Percentiles rank a stretch among this genome's conserved stretches.
Conservation (phyloP, 2,113 vertebrate species). For the Muntiacus muntjak region DNA sequence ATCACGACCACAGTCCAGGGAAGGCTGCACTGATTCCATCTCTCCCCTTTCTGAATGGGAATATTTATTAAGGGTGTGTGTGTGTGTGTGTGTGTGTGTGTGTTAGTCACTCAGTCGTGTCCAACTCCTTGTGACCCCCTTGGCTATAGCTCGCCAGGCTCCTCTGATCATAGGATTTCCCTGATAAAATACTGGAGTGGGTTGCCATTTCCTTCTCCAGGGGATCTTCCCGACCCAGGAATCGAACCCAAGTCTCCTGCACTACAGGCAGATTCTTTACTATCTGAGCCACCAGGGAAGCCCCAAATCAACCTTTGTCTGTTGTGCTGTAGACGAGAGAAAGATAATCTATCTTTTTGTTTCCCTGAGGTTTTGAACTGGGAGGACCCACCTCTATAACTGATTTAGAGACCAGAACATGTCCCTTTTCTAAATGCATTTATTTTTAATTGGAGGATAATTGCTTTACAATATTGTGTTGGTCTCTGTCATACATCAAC, state of each 20-base stretch:
- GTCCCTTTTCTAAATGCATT: neutral
- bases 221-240: neutral
- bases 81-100: no score
- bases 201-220: neutral
- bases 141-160: neutral
- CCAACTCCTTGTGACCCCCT: neutral
- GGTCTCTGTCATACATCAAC: neutral
- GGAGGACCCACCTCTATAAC: neutral
- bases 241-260: neutral
- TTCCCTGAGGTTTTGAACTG: neutral
- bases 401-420: neutral
- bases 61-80: neutral
- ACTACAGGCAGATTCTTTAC: neutral
- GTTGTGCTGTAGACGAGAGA: neutral
- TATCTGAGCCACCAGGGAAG: neutral
- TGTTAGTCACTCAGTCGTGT: neutral
- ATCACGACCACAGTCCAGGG: accelerated
- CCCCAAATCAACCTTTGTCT: neutral
- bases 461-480: neutral
- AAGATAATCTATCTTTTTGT: neutral
- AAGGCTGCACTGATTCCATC: neutral
- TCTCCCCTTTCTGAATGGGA: neutral
- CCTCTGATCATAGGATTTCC: neutral
- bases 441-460: neutral
- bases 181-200: neutral